phyloP scores from a whole-genome alignment of 37 sponge, comb jelly and placozoan genomes.

The Aphrocallistes beatrix region DNA sequence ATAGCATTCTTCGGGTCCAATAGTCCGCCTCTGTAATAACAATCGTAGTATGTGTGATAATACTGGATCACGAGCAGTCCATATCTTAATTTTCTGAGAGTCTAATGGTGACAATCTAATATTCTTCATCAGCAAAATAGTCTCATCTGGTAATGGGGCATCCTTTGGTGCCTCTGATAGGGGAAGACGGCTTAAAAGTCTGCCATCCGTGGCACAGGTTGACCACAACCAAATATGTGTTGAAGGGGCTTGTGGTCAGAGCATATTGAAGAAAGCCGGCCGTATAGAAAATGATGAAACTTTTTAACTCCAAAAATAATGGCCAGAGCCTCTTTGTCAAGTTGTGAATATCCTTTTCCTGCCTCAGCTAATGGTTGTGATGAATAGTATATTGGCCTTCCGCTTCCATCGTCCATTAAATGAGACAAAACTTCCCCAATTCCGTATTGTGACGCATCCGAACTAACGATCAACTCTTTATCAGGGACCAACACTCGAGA shows the following conservation, averaged over 20 bases:
- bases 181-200: constrained; percentile 25
- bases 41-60: background rate
- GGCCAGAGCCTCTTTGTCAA: constrained; percentile 23
- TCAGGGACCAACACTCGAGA: background rate
- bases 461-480: background rate
- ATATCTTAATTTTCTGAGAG: background rate
- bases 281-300: constrained; percentile 22
- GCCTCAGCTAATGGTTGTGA: constrained; percentile 10
- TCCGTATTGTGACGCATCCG: constrained; percentile 23
- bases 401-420: background rate
- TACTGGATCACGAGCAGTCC: constrained; percentile 10
- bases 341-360: constrained; percentile 20
- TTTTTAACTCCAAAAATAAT: constrained; percentile 26
- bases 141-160: constrained; percentile 9
- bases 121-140: background rate
- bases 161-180: background rate
- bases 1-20: background rate
- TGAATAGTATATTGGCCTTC: constrained; percentile 1
- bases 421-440: constrained; percentile 24
- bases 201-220: constrained; percentile 25
- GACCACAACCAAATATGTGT: constrained; percentile 2
- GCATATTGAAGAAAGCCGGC: constrained; percentile 15
- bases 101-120: background rate
- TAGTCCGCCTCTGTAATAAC: background rate
- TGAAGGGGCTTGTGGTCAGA: constrained; percentile 27